Base-by-base conservation (phyloP, 2,888 invertebrate genomes). In the Orthonychiurus folsomi region DNA sequence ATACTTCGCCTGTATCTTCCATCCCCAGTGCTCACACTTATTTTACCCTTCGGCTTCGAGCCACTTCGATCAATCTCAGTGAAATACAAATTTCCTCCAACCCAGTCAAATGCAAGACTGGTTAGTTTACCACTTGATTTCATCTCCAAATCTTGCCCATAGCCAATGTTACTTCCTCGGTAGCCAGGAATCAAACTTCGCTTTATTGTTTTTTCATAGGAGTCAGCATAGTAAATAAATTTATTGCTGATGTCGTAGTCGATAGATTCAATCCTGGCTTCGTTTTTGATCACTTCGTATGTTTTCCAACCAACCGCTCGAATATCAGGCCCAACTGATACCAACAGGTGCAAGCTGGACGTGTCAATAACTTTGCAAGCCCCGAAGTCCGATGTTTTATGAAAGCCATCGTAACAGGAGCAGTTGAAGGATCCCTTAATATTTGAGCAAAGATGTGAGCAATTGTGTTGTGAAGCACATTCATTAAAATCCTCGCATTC, bases 211-310 rank as follows among this genome's bases (percentile, higher is more conserved):
- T 88, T 87, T 65, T 91, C 88, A 74, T 89, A 88, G 69, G 89
- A 88, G 76, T 97, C 96, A 0, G 93, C 91, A 95, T 97, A 99
- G 80, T 92, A 97, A 62, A 97, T 80, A 76, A 93, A 89, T 75
- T 92, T 88, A 24, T 81, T 79, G 63, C 82, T 82, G 0, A 90
- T 87, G 77, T 95, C 89, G 74, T 89, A 91, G 77, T 96, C 97
- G 59, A 99, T 80, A 0, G 93, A 89, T 74, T 93, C 89, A 61
- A 97, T 89, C 59, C 93, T 84, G 76, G 89, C 89, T 76, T 95
- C 94, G 15, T 88, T 84, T 0, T 83, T 82, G 55, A 95, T 85
- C 0, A 93, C 85, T 71, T 87, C 87, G 65, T 85, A 79, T 68
- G 63, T 68, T 28, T 18, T 25, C 2, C n/a, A 15, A 2, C 56